Conservation (phyloP, 2,888 invertebrate species). For the Ophioninae sp. region DNA sequence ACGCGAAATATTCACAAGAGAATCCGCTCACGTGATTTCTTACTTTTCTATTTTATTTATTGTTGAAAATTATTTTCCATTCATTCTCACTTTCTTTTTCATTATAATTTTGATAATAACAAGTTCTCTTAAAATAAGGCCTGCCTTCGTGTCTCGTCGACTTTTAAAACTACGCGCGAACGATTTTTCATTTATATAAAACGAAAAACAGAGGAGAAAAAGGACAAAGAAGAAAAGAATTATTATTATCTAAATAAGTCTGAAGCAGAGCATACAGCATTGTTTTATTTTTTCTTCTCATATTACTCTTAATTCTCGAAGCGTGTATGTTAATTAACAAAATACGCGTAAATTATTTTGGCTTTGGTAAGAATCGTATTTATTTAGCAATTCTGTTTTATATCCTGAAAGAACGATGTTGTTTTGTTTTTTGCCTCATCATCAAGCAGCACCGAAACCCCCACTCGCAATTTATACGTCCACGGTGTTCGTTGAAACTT, state of each 20-base stretch:
- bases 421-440: constrained; percentile 29
- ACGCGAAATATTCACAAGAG: neutral
- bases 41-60: constrained; percentile 20
- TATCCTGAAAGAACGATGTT: constrained; percentile 3
- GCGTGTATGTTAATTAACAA: constrained; percentile 59
- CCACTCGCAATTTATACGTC: constrained; percentile 36
- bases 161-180: neutral
- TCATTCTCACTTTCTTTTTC: constrained; percentile 1
- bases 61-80: constrained; percentile 21
- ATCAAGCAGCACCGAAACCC: constrained; percentile 7
- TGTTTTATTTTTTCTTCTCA: constrained; percentile 9
- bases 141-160: no score
- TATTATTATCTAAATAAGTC: constrained; percentile 33
- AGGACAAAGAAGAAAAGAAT: constrained; percentile 10
- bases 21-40: constrained; percentile 4
- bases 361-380: constrained; percentile 65
- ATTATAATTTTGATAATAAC: constrained; percentile 42
- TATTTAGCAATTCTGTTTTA: constrained; percentile 40
- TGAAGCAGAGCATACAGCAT: constrained; percentile 56
- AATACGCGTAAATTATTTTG: constrained; percentile 60
- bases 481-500: constrained; percentile 2
- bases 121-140: constrained; percentile 19
- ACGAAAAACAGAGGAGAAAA: constrained; percentile 44
- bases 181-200: neutral
- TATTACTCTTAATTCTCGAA: constrained; percentile 53